Percentiles rank a stretch among this genome's conserved stretches.
Conservation (phyloP, 2,888 invertebrate genomes). For the Limnephilus rhombicus region DNA sequence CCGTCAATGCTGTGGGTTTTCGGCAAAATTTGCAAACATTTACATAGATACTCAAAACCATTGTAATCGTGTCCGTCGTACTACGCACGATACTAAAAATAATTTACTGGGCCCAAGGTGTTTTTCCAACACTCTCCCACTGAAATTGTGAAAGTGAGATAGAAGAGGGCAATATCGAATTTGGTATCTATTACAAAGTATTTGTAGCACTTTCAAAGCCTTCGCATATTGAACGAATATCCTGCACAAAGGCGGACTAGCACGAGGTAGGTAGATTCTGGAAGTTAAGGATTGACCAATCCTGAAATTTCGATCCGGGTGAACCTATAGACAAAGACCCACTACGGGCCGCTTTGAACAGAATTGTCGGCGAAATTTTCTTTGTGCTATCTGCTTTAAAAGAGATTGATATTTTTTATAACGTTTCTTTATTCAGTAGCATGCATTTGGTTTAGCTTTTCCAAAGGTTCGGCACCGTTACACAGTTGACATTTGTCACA, state of each 20-base stretch:
- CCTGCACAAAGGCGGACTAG: neutral
- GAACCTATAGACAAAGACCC: too few relatives aligned
- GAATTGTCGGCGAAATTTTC: neutral
- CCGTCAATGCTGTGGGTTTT: neutral
- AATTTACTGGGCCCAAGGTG: too few relatives aligned
- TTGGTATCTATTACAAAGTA: neutral
- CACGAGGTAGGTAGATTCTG: neutral
- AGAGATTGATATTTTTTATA: neutral
- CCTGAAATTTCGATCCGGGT: neutral
- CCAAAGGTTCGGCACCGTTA: too few relatives aligned
- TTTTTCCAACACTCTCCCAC: neutral
- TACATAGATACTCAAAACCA: neutral
- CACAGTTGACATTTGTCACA: too few relatives aligned
- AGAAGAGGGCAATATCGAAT: neutral
- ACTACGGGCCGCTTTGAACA: too few relatives aligned
- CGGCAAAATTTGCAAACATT: neutral
- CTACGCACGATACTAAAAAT: too few relatives aligned
- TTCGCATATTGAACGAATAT: neutral
- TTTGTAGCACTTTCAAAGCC: neutral
- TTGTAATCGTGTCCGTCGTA: neutral
- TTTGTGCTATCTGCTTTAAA: neutral
- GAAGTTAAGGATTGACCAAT: neutral
- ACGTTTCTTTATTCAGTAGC: too few relatives aligned
- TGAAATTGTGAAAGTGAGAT: neutral
- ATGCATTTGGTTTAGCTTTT: too few relatives aligned